Base-by-base conservation (phyloP, 1,140 invertebrate species). In the Rhagoletis zephyria region DNA sequence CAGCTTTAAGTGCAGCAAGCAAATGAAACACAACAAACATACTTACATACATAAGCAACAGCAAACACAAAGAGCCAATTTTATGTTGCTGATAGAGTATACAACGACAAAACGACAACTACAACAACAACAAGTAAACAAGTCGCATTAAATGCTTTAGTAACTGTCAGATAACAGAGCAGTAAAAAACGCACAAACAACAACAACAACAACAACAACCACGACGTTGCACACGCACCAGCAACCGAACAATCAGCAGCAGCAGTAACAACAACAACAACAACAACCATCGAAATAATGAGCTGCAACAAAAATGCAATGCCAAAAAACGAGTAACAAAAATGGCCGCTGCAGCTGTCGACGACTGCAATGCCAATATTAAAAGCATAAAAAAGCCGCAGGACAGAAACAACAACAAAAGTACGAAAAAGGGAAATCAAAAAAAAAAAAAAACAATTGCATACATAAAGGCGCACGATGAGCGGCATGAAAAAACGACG, bases 341-440 rank as follows among this genome's bases (percentile, higher is more conserved):
- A 81, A 81, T 81, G 74, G 74, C 74, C 74, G 74, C 74, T 81
- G n/a, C 45, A 56, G n/a, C 74, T 19, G 16, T 7, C 45, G 7
- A n/a, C 70, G n/a, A 59, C 4, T n/a, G 70, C 42, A 74, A 16
- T 7, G 45, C 2, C 74, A n/a, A 59, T 81, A 56, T 56, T 81
- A 56, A 81, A 81, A 81, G 74, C 74, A 81, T 56, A 81, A 81
- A 81, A 77, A 81, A 81, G 48, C 74, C 74, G 16, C 70, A 81
- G 45, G 10, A 56, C n/a, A 59, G 56, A 51, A 59, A 12, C 51
- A 81, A 48, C 14, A 74, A 74, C 5, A 6, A 12, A 19, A 56
- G 30, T 30, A 81, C 48, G 56, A 70, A 70, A 70, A 70, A 42
- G 6, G 30, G 56, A 81, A 81, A 16, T 16, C 12, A 16, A 63